Conservation (phyloP, 2,888 invertebrate genomes). For the Brachyptera putata region DNA sequence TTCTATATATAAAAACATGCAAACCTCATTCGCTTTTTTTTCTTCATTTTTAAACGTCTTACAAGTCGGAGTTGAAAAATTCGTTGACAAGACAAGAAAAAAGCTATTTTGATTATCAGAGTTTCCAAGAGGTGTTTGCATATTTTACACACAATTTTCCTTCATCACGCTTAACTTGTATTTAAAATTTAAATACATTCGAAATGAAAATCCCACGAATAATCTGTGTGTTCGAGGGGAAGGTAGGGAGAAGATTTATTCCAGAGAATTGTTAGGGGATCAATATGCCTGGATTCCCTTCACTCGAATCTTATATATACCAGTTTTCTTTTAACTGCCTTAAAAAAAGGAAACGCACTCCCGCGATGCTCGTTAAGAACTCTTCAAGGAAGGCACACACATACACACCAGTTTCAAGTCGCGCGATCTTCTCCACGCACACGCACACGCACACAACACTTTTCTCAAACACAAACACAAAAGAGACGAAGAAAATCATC, state of each 20-base stretch:
- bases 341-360: slow-evolving; percentile 6
- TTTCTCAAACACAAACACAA: not conserved
- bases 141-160: too few species aligned
- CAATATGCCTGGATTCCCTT: slow-evolving; percentile 18
- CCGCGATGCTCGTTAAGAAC: slow-evolving; percentile 15
- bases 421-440: not conserved
- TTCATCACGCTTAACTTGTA: too few species aligned
- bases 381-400: too few species aligned
- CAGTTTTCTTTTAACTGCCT: slow-evolving; percentile 7
- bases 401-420: too few species aligned
- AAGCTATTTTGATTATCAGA: too few species aligned
- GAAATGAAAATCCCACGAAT: slow-evolving; percentile 1
- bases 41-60: not conserved
- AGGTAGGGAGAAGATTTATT: slow-evolving; percentile 4
- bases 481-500: slow-evolving; percentile 4
- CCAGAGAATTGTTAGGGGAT: slow-evolving; percentile 9
- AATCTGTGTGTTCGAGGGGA: not conserved
- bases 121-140: too few species aligned
- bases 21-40: too few species aligned
- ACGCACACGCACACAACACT: not conserved
- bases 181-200: not conserved
- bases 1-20: too few species aligned
- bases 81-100: too few species aligned
- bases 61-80: not conserved
- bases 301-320: slow-evolving; percentile 7